These are phyloP conservation scores for Pachydiplax longipennis DNA, from an alignment of 2,888 invertebrate genomes.

Conservation along the genomic window DNA sequence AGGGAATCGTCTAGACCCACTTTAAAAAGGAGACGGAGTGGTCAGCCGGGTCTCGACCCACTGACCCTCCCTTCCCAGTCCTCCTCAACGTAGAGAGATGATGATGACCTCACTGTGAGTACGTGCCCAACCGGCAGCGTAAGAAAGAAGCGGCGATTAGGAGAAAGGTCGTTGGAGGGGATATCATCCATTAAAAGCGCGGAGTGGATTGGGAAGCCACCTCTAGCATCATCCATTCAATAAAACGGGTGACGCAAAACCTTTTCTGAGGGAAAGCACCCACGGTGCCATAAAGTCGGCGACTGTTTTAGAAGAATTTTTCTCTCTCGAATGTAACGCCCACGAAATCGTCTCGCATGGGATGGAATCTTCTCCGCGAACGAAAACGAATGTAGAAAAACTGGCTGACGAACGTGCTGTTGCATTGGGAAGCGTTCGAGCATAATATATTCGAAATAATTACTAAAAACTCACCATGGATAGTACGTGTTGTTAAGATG, in stretches of 20 bases:
- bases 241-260: neutral
- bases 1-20: neutral
- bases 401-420: no score
- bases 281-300: neutral
- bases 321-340: no score
- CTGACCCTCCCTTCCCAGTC: neutral
- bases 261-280: neutral
- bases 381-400: no score
- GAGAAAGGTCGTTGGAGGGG: neutral
- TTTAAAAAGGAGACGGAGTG: neutral
- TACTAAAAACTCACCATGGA: no score
- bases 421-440: no score
- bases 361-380: no score
- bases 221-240: neutral
- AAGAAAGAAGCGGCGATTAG: neutral
- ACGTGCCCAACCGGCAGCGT: neutral
- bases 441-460: no score
- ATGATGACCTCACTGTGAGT: neutral
- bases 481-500: no score
- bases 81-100: neutral
- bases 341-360: no score
- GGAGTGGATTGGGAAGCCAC: neutral
- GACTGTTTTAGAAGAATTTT: neutral
- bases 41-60: conserved; percentile 1
- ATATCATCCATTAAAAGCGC: neutral